Evolutionary conservation across 2,888 invertebrate species (phyloP), one percentile per base, ranked within the genome.

Genomic region (Acleris emargana): DNA sequence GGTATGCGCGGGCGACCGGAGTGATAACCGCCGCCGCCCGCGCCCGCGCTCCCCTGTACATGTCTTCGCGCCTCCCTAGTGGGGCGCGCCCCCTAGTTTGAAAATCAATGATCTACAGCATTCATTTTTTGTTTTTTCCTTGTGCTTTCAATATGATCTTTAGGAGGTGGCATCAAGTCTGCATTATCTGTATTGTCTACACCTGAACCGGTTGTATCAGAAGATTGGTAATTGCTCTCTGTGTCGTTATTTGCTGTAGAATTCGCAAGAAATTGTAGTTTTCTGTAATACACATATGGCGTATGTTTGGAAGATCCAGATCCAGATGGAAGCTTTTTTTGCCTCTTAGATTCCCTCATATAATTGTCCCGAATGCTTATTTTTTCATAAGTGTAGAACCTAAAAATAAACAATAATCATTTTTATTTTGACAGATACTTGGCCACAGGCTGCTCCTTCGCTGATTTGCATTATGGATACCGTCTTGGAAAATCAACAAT

Each of bases 401-500:
- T n/a, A n/a, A n/a, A n/a, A n/a, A n/a, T n/a, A n/a, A n/a, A n/a
- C n/a, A n/a, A n/a, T n/a, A n/a, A n/a, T n/a, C 22, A 22, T 22
- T 22, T 22, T 22, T 22, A 22, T 22, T 22, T 22, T 22, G 22
- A 22, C 22, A 22, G 22, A 22, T 22, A 22, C 22, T 62, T 67
- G 58, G 67, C 62, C 42, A 67, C 55, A 52, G 67, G 62, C 53
- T 68, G 68, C 49, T 64, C 61, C 25, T 64, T 68, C 54, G 62
- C 64, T 38, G 69, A 67, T 61, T 61, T 66, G 38, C 66, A 60
- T 38, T 66, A 60, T 66, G 57, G 61, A 60, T 66, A 61, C 61
- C 64, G 64, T 66, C 59, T 68, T 59, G 67, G 67, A 59, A 66
- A 68, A 62, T 62, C 62, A 17, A 68, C 59, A 32, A 62, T 68